Evolutionary conservation across 2,113 vertebrate genomes (phyloP).

Genomic region (Thunnus thynnus): DNA sequence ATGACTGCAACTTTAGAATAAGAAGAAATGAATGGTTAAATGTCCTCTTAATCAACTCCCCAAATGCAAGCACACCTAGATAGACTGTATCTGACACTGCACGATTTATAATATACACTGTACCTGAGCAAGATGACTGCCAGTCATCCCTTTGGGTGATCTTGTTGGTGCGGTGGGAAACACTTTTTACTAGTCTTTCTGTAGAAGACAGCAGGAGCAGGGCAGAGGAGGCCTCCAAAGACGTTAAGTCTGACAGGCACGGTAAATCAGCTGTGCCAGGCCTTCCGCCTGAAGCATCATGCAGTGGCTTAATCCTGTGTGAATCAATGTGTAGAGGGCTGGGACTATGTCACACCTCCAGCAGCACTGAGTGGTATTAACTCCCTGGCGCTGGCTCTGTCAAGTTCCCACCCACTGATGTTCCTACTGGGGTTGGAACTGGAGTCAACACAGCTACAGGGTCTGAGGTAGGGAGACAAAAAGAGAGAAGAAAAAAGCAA

Average conservation of each 20-base stretch:
- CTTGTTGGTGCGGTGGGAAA: slow-evolving; percentile 60
- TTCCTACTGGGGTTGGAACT: slow-evolving; percentile 49
- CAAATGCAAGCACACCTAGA: background rate
- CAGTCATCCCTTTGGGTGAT: slow-evolving; percentile 77
- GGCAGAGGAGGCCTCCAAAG: slow-evolving; percentile 65
- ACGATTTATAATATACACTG: slow-evolving; percentile 7
- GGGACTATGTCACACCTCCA: slow-evolving; percentile 76
- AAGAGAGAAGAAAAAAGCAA: slow-evolving; percentile 12
- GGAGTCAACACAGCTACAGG: slow-evolving; percentile 56
- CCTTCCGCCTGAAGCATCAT: slow-evolving; percentile 76
- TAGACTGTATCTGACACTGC: background rate
- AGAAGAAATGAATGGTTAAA: no score
- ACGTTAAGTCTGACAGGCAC: slow-evolving; percentile 75
- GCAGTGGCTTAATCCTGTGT: slow-evolving; percentile 76
- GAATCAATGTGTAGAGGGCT: slow-evolving; percentile 72
- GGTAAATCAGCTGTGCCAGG: slow-evolving; percentile 75
- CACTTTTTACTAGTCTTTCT: slow-evolving; percentile 44
- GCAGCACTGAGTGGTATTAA: slow-evolving; percentile 59
- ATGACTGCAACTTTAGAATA: no score
- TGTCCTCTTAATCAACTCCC: no score
- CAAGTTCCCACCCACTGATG: slow-evolving; percentile 66
- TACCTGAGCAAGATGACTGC: slow-evolving; percentile 79
- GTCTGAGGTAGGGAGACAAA: slow-evolving; percentile 45
- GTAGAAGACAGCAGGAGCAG: slow-evolving; percentile 47
- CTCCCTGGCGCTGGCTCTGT: slow-evolving; percentile 65